Base-by-base conservation (phyloP, 2,888 invertebrate genomes). In the Caenorhabditis sp. region DNA sequence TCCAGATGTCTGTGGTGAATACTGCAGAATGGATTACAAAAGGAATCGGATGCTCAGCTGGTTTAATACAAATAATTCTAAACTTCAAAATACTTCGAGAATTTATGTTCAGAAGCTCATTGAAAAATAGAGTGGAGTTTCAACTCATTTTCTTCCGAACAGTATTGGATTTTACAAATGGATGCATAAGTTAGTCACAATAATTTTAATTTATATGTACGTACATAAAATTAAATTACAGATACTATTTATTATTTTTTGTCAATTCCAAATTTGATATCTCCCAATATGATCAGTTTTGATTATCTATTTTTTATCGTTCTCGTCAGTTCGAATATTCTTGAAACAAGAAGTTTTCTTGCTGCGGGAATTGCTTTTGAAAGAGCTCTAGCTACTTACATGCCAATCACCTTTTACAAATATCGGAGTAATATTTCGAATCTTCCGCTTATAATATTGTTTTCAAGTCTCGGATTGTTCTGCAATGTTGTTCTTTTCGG, bases 311-410 rank as follows among this genome's bases (percentile, higher is more conserved):
- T 52, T 21, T 7, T 21, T 5, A 52, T 52, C 1, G 52, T 52
- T 20, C 20, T 52, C 4, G 5, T 23, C 23, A n/a, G 21, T 23
- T 52, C 52, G 21, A 52, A 52, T 21, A 23, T 52, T 23, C 52
- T 23, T 4, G 52, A 52, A 52, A 23, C 21, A 2, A 20, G 52
- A 21, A 52, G 52, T 52, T 52, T 23, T 52, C 21, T 52, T 4
- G 52, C 52, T 3, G 52, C 52, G 3, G 52, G 21, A 52, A 27
- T 62, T 14, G 36, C 61, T 0, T 25, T 67, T n/a, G 67, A 67
- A 26, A 17, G 60, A 36, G 38, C 58, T 1, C 43, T 67, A 3
- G 67, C 67, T 20, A 67, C 67, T 1, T 8, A 52, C n/a, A 14
- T 60, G 5, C 52, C 52, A 1, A 23, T 52, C 10, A 23, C 1